Conservation (phyloP, 2,797 vertebrate species). For the Sebastes kiyomatsui region DNA sequence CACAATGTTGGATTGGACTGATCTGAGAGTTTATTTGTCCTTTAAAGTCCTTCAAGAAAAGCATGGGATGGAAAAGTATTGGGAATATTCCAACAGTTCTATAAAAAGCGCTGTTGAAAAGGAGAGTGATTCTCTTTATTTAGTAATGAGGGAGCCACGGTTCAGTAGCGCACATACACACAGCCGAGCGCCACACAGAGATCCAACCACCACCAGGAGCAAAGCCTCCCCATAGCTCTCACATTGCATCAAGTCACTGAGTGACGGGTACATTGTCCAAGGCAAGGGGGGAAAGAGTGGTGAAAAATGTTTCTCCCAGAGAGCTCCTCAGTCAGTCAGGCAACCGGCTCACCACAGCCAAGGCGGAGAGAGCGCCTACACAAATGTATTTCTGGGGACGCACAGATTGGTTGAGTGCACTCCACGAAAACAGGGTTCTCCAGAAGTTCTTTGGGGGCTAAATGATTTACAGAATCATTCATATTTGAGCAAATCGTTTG, state of each 20-base stretch:
- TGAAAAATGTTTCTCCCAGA: slow-evolving; percentile 70
- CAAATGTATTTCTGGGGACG: slow-evolving; percentile 49
- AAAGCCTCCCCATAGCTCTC: slow-evolving; percentile 65
- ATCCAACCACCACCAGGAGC: slow-evolving; percentile 40
- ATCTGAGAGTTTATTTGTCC: slow-evolving; percentile 10
- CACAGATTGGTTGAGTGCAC: slow-evolving; percentile 46
- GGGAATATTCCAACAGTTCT: slow-evolving; percentile 56
- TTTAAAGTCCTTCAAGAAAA: slow-evolving; percentile 36
- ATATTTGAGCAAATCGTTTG: slow-evolving; percentile 66
- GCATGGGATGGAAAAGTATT: slow-evolving; percentile 28
- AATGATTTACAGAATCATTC: slow-evolving; percentile 68
- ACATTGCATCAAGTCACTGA: slow-evolving; percentile 79
- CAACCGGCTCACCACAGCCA: slow-evolving; percentile 37
- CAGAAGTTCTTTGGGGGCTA: slow-evolving; percentile 46
- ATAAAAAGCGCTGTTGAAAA: slow-evolving; percentile 69
- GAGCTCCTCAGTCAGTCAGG: slow-evolving; percentile 31
- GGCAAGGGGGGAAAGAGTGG: slow-evolving; percentile 75
- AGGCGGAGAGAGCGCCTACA: slow-evolving; percentile 22
- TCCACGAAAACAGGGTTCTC: slow-evolving; percentile 50
- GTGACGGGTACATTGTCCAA: slow-evolving; percentile 76
- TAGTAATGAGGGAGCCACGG: slow-evolving; percentile 72
- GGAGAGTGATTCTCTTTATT: slow-evolving; percentile 69
- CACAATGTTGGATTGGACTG: background rate
- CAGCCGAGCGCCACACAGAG: slow-evolving; percentile 44
- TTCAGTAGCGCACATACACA: slow-evolving; percentile 66